Conservation (phyloP, 1,140 invertebrate genomes). For the Ruditapes philippinarum region DNA sequence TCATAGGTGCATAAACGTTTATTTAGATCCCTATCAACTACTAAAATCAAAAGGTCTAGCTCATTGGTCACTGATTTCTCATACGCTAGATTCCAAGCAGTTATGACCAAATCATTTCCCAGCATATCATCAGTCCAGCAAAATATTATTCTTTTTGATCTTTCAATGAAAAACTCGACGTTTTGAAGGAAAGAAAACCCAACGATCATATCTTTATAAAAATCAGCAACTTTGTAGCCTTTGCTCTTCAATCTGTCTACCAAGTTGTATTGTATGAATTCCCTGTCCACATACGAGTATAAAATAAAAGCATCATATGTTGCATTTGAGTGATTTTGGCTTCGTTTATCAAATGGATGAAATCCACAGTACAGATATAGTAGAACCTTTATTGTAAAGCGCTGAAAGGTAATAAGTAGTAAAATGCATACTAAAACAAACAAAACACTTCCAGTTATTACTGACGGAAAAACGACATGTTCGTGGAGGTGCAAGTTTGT, state of each 20-base stretch:
- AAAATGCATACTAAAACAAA: not conserved
- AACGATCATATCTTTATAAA: not conserved
- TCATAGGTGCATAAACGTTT: not conserved
- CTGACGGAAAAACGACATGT: no score
- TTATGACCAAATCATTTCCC: not conserved
- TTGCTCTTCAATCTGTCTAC: not conserved
- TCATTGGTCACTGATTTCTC: not conserved
- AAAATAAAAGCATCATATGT: not conserved
- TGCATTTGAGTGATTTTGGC: not conserved
- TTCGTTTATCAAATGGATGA: constrained; percentile 6
- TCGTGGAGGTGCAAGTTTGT: not conserved
- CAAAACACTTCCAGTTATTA: not conserved
- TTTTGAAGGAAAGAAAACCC: not conserved
- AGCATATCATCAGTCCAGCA: no score
- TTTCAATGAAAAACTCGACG: not conserved
- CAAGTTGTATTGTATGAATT: not conserved
- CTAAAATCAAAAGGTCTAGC: not conserved
- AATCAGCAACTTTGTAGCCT: not conserved
- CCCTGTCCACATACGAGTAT: not conserved
- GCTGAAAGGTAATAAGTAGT: not conserved
- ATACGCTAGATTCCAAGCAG: not conserved
- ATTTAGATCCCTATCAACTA: not conserved
- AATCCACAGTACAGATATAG: not conserved
- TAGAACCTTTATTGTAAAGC: not conserved
- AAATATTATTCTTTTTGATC: not conserved